phyloP scores from a whole-genome alignment of 2,113 vertebrate genomes.

The Uria lomvia region DNA sequence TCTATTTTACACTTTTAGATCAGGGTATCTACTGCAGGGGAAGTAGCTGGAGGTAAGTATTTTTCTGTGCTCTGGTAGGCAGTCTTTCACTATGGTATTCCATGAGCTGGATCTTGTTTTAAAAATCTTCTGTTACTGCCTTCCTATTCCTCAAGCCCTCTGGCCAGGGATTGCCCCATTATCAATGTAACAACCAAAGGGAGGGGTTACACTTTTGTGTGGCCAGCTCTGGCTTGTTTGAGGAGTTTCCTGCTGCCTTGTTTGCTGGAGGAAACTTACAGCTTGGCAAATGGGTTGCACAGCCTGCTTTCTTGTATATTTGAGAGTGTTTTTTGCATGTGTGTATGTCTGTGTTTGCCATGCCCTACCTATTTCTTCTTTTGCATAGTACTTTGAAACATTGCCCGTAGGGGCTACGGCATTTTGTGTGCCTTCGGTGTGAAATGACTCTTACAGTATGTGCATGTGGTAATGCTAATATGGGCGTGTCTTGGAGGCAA shows the following conservation, averaged over 20 bases:
- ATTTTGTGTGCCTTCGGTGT: background rate
- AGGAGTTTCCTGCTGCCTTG: conserved; percentile 8
- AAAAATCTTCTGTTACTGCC: background rate
- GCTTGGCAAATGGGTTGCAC: background rate
- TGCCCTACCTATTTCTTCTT: conserved; percentile 4
- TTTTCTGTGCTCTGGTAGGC: background rate
- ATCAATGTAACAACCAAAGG: background rate
- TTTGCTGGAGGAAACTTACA: background rate
- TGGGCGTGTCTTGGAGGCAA: background rate
- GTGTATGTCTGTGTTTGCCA: background rate
- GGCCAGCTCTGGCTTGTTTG: conserved; percentile 56
- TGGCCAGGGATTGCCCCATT: conserved; percentile 37
- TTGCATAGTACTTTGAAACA: background rate
- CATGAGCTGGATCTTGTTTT: background rate
- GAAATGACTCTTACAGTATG: background rate
- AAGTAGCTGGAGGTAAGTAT: background rate
- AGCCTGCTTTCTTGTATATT: background rate
- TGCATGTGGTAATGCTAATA: background rate
- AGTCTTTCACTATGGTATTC: background rate
- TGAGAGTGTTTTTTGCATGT: background rate
- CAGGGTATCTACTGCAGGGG: background rate
- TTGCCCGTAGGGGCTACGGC: background rate
- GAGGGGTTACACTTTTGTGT: background rate
- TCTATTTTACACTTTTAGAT: background rate
- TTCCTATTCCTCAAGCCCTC: background rate